Percentiles rank a stretch among this genome's conserved stretches.
These are phyloP conservation scores for Eupelmus urozonus DNA, from an alignment of 2,888 invertebrate genomes.

Conservation along the genomic window DNA sequence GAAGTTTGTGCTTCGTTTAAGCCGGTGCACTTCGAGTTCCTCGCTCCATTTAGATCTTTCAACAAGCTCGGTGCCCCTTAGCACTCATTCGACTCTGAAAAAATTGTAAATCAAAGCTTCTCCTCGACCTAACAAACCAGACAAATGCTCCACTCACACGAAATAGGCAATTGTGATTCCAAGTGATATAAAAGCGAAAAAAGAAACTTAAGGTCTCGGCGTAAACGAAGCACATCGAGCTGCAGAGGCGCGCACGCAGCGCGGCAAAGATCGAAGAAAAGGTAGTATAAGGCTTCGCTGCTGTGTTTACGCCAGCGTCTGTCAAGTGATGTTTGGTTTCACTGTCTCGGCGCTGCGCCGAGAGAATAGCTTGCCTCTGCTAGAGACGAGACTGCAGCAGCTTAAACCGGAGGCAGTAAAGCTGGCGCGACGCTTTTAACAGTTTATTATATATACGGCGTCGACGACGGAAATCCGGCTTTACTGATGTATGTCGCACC, in stretches of 20 bases:
- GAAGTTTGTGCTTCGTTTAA: too few species aligned
- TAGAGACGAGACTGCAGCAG: not conserved
- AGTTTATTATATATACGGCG: constrained; percentile 14
- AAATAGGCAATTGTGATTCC: too few species aligned
- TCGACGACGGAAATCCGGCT: constrained; percentile 49
- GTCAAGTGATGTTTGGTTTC: constrained; percentile 32
- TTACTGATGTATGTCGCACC: constrained; percentile 11
- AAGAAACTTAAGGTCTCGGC: not conserved
- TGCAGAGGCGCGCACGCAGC: not conserved
- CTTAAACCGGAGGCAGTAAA: constrained; percentile 14
- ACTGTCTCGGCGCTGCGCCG: not conserved
- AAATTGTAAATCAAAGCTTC: too few species aligned
- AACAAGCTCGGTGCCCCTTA: too few species aligned
- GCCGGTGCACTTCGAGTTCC: too few species aligned
- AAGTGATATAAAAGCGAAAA: too few species aligned
- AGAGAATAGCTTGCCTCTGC: too few species aligned
- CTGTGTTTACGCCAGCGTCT: not conserved
- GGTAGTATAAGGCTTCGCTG: constrained; percentile 17
- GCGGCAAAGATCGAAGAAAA: constrained; percentile 16
- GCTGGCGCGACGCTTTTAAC: constrained; percentile 26
- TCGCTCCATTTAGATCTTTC: too few species aligned
- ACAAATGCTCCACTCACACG: too few species aligned
- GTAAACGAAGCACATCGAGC: not conserved
- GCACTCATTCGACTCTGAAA: too few species aligned
- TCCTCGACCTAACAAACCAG: too few species aligned